Percentiles rank a stretch among this genome's conserved stretches.
These are phyloP conservation scores for Sialia sialis DNA, from an alignment of 2,113 vertebrate species.

Conservation along the genomic window DNA sequence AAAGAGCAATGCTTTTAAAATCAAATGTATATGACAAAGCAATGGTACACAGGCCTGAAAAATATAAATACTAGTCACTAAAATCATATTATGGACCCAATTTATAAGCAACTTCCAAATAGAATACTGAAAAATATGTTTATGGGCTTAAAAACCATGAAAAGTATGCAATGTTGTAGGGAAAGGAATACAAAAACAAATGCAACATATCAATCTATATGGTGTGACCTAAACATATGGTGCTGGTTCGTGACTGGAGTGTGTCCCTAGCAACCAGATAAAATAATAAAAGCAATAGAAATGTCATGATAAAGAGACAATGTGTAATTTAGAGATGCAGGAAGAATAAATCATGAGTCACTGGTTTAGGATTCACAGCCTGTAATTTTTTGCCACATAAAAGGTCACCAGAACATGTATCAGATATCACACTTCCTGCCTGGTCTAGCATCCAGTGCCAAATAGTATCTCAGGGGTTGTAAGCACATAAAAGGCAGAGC, in stretches of 20 bases:
- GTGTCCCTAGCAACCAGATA: not conserved
- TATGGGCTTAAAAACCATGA: not conserved
- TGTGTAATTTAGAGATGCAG: not conserved
- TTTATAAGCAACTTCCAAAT: not conserved
- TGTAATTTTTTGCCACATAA: not conserved
- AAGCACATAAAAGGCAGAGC: not conserved
- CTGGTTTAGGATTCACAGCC: not conserved
- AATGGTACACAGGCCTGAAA: not conserved
- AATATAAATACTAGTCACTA: not conserved
- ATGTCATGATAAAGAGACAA: not conserved
- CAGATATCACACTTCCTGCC: not conserved
- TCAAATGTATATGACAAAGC: not conserved
- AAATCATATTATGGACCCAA: not conserved
- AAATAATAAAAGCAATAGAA: not conserved
- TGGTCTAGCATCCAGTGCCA: fast-evolving
- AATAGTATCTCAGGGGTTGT: not conserved
- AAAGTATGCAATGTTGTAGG: not conserved
- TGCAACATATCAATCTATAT: not conserved
- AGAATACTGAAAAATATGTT: not conserved
- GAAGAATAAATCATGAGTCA: not conserved
- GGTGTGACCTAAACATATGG: not conserved
- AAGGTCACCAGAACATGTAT: not conserved
- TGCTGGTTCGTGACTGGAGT: not conserved
- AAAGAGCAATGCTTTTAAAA: not conserved
- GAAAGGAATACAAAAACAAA: not conserved